Evolutionary conservation across 2,888 invertebrate species (phyloP).

Genomic region (Tillus elongatus): DNA sequence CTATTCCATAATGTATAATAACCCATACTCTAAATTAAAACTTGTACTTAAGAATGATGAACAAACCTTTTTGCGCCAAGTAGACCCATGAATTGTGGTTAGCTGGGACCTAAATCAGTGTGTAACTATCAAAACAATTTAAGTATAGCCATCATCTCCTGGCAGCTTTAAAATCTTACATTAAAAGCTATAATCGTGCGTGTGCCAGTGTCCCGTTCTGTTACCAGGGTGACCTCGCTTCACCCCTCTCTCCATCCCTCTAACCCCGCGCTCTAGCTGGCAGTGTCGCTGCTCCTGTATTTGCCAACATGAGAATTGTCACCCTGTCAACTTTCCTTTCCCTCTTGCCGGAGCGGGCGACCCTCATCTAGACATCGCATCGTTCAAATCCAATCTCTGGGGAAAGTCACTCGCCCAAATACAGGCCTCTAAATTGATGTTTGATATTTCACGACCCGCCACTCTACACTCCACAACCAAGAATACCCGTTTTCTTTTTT

Average conservation of each 20-base stretch:
- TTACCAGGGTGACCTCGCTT: slow-evolving; percentile 37
- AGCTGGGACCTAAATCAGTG: too few species aligned
- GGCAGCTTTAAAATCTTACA: slow-evolving; percentile 35
- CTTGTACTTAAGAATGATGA: too few species aligned
- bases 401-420: slow-evolving; percentile 26
- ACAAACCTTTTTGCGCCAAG: too few species aligned
- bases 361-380: too few species aligned
- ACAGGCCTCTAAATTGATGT: slow-evolving; percentile 31
- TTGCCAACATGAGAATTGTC: slow-evolving; percentile 33
- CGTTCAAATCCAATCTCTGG: slow-evolving; percentile 30
- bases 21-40: too few species aligned
- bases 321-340: slow-evolving; percentile 19
- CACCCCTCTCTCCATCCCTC: slow-evolving; percentile 27
- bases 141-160: slow-evolving; percentile 31
- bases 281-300: too few species aligned
- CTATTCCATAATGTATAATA: too few species aligned
- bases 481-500: too few species aligned
- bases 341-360: slow-evolving; percentile 6
- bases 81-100: too few species aligned
- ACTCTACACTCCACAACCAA: too few species aligned
- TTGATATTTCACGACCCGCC: too few species aligned
- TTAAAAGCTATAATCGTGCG: slow-evolving; percentile 40
- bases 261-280: too few species aligned
- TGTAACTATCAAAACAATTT: slow-evolving; percentile 24
- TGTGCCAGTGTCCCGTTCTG: slow-evolving; percentile 35